Conservation (phyloP, 1,140 invertebrate genomes). For the Spodoptera litura region DNA sequence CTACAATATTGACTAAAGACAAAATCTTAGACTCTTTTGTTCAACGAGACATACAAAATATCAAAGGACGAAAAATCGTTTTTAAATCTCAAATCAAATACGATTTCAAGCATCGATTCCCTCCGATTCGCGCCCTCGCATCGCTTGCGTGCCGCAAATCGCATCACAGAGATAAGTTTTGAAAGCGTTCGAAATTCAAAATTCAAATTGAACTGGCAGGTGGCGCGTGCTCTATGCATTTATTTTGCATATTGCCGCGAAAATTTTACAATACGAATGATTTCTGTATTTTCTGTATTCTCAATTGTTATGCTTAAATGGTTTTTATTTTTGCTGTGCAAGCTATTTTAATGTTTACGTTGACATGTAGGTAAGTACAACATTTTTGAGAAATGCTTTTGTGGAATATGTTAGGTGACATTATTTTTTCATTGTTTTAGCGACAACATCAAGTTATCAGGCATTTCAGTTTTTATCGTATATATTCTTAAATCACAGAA, state of each 20-base stretch:
- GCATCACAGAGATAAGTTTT: constrained; percentile 55
- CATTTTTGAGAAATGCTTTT: too few relatives aligned
- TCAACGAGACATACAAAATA: constrained; percentile 32
- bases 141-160: constrained; percentile 53
- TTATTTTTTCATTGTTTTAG: too few relatives aligned
- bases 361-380: too few relatives aligned
- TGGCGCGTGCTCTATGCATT: constrained; percentile 56
- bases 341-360: too few relatives aligned
- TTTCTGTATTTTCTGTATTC: constrained; percentile 1
- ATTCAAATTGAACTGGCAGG: constrained; percentile 63
- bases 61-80: constrained; percentile 64
- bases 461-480: too few relatives aligned
- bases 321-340: too few relatives aligned
- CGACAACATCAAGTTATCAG: too few relatives aligned
- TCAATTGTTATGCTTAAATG: not conserved
- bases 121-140: constrained; percentile 60
- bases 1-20: too few relatives aligned
- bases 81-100: constrained; percentile 66
- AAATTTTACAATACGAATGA: constrained; percentile 39
- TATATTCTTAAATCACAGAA: too few relatives aligned
- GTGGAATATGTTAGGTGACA: too few relatives aligned
- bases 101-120: constrained; percentile 67
- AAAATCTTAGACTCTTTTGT: too few relatives aligned
- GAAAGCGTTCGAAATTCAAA: constrained; percentile 61
- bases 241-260: constrained; percentile 55